A percentile compares a stretch with the other conserved stretches of the same genome.
Conservation (phyloP, 1,140 invertebrate genomes). For the Stratiolaelaps scimitus region DNA sequence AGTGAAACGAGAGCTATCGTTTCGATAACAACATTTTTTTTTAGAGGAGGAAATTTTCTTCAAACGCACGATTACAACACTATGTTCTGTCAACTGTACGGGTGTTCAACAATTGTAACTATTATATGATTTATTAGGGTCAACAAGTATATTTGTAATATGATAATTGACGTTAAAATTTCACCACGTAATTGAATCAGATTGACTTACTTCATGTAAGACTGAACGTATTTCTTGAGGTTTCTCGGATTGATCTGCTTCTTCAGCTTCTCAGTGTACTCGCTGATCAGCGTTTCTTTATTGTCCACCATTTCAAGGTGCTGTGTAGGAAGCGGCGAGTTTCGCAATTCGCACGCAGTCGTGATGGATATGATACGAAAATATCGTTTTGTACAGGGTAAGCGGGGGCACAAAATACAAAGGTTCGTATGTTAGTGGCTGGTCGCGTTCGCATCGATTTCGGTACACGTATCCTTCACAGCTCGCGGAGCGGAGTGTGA, state of each 20-base stretch:
- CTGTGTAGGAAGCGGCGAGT: conserved; percentile 36
- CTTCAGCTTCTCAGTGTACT: conserved; percentile 62
- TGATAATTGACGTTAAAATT: too few relatives aligned
- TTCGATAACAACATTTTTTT: neutral
- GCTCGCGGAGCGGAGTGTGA: too few relatives aligned
- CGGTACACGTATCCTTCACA: too few relatives aligned
- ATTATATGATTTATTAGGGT: conserved; percentile 21
- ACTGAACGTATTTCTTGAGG: conserved; percentile 63
- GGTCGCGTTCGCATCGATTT: neutral
- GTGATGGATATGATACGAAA: neutral
- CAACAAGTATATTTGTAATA: conserved; percentile 11
- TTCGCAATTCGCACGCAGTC: conserved; percentile 22
- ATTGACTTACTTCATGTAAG: conserved; percentile 60
- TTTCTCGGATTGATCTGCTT: conserved; percentile 69
- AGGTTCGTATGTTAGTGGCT: too few relatives aligned
- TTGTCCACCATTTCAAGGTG: conserved; percentile 48
- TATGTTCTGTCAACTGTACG: too few relatives aligned
- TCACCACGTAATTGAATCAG: neutral
- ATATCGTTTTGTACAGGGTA: neutral
- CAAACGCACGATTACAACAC: too few relatives aligned
- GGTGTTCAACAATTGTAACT: too few relatives aligned
- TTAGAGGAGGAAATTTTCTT: too few relatives aligned
- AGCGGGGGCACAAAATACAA: neutral
- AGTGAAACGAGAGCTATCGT: neutral
- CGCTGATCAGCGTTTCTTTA: conserved; percentile 58